Evolutionary conservation across 2,797 vertebrate genomes (phyloP), one percentile per base, ranked within the genome.

Genomic region (Sebastes vulpes): DNA sequence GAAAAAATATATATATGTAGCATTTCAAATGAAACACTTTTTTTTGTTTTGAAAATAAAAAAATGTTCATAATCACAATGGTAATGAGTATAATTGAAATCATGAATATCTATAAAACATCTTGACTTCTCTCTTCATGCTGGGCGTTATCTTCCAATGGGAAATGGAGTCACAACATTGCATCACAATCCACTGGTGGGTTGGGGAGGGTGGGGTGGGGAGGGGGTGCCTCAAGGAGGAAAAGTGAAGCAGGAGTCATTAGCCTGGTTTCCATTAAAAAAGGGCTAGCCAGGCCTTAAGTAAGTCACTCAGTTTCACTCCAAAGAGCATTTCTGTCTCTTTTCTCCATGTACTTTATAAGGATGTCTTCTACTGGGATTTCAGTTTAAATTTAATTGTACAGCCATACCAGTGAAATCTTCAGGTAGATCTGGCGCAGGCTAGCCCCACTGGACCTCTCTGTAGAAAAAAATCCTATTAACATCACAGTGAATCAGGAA

Each of bases 121-220:
- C 90, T 94, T 68, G 79, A 88, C 87, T 92, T 93, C 90, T 94
- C 90, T 93, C 92, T 91, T 96, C 96, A 97, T 97, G 96, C 96
- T 95, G 90, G 91, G 93, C 81, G 56, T 89, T 48, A 94, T 85
- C 86, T 93, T 94, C 95, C 89, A 90, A 94, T 92, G 90, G 93
- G 85, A 95, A 94, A 94, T 92, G 93, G 82, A 89, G 79, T 92
- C 92, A 95, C 94, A 94, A 95, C 87, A 92, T 93, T 78, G 88
- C 89, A 95, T 95, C 91, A 97, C 95, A 94, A 95, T 95, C 93
- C 94, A 95, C 90, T 92, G 91, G 88, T 88, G 89, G 82, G 82
- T 78, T 6, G 25, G 81, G 80, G 84, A 29, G 46, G 75, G 31
- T 0, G 9, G 31, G 1, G 31, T 9, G 66, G 48, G 72, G 80